Evolutionary conservation across 2,113 vertebrate species (phyloP).

Genomic region (Pogonocichla stellata): DNA sequence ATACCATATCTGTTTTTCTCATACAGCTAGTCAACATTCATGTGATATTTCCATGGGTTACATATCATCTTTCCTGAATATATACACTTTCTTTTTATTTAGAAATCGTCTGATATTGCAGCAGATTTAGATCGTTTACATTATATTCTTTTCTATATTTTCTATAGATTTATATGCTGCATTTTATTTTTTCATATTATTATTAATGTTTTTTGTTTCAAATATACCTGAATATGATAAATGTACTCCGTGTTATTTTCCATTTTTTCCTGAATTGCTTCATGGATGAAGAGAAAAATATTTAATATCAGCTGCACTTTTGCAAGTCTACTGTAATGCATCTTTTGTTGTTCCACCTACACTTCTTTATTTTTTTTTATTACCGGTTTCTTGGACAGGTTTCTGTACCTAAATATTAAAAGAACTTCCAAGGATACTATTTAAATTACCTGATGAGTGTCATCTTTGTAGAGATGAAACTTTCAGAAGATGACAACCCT

Average conservation of each 20-base stretch:
- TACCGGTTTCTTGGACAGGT: neutral
- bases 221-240: neutral
- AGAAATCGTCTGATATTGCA: neutral
- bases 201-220: neutral
- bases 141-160: neutral
- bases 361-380: neutral
- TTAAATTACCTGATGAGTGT: neutral
- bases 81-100: neutral
- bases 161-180: neutral
- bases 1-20: neutral
- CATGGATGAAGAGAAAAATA: neutral
- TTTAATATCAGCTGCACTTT: neutral
- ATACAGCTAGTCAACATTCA: neutral
- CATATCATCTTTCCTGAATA: neutral
- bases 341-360: neutral
- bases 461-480: neutral
- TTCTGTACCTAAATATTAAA: neutral
- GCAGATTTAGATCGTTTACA: neutral
- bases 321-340: neutral
- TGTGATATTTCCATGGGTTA: neutral
- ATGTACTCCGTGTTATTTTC: neutral
- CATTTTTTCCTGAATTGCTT: neutral
- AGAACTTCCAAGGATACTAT: neutral
- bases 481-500: neutral
- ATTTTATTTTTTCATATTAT: neutral